Evolutionary conservation across 2,797 vertebrate genomes (phyloP).

Genomic region (Acanthopagrus latus): DNA sequence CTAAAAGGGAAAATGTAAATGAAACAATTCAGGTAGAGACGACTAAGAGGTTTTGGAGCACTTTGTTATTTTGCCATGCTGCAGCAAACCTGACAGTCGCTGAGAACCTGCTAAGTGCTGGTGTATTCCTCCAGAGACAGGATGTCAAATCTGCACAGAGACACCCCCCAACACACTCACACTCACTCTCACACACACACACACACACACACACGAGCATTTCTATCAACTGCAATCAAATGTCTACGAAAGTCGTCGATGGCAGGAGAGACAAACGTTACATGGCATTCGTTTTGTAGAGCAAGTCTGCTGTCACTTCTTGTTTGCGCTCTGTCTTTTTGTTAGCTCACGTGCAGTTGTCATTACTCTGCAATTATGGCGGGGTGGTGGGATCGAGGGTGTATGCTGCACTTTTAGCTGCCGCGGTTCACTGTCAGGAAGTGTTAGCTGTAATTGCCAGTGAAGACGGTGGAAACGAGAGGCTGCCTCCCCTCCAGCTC

Average conservation of each 20-base stretch:
- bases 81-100: conserved; percentile 51
- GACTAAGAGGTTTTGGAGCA: conserved; percentile 36
- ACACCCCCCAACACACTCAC: background rate
- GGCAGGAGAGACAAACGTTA: conserved; percentile 63
- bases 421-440: conserved; percentile 69
- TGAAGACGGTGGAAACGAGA: conserved; percentile 62
- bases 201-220: background rate
- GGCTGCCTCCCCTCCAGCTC: conserved; percentile 47
- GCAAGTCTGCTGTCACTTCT: conserved; percentile 74
- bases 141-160: conserved; percentile 49
- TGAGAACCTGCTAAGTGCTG: conserved; percentile 55
- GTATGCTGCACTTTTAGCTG: conserved; percentile 73
- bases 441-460: conserved; percentile 74
- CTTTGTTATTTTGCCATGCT: conserved; percentile 41
- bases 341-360: conserved; percentile 61
- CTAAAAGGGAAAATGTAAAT: conserved; percentile 29
- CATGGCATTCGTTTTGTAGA: conserved; percentile 65
- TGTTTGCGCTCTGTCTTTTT: conserved; percentile 61
- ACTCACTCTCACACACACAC: conserved; percentile 3
- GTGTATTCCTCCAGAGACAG: conserved; percentile 55
- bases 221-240: conserved; percentile 46
- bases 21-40: conserved; percentile 28
- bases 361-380: conserved; percentile 74
- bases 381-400: conserved; percentile 30
- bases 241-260: conserved; percentile 27